Conservation (phyloP, 2,888 invertebrate genomes). For the Stenchaetothrips biformis region DNA sequence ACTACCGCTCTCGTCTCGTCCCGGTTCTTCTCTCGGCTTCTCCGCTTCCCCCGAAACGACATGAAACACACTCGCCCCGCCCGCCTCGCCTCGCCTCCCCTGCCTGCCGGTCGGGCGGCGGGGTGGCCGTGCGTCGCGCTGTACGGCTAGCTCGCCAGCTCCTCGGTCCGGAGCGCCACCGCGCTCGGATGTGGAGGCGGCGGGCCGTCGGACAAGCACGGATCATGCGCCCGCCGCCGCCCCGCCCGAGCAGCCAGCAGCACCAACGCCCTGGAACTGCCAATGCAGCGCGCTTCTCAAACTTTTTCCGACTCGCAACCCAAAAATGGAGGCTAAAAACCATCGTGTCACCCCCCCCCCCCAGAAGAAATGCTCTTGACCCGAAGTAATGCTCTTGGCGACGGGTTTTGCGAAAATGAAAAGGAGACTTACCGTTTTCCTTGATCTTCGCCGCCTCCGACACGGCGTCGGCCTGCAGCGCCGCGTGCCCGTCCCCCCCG, state of each 20-base stretch:
- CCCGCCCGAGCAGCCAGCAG: no score
- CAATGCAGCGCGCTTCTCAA: no score
- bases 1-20: background rate
- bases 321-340: no score
- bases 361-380: no score
- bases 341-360: no score
- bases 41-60: background rate
- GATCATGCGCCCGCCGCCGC: background rate
- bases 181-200: background rate
- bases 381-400: no score
- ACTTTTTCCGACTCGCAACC: no score
- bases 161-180: background rate
- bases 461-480: background rate
- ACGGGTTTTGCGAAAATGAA: no score
- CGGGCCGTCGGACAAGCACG: background rate
- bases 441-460: background rate
- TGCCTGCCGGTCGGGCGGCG: background rate
- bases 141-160: no score
- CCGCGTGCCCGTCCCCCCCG: no score
- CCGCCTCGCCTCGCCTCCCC: background rate
- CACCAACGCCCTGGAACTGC: no score
- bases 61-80: background rate
- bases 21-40: no score
- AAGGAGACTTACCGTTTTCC: background rate
- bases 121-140: background rate